Evolutionary conservation across 2,888 invertebrate species (phyloP).

Genomic region (Dinocampus coccinellae): DNA sequence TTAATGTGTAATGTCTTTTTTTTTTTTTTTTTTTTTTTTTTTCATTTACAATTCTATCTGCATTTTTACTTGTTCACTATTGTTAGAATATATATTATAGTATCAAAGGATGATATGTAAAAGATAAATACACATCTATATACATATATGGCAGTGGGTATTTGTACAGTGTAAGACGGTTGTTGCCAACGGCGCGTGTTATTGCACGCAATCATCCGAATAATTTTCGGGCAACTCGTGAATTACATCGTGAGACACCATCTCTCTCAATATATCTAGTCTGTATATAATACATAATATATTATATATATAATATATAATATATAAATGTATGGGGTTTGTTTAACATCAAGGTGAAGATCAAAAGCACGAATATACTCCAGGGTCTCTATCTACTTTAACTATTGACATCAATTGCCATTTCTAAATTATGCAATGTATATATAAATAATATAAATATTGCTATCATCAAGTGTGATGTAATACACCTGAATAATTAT

Average conservation of each 20-base stretch:
- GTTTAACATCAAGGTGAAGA: neutral
- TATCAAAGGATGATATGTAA: no score
- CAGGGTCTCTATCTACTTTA: neutral
- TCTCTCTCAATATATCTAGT: neutral
- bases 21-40: no score
- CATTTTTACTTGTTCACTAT: no score
- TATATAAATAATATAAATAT: no score
- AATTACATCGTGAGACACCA: neutral
- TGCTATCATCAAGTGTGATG: neutral
- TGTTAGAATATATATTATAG: no score
- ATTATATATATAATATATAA: no score
- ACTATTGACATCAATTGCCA: neutral
- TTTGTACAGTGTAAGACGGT: neutral
- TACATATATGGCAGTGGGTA: neutral
- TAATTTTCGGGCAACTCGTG: neutral
- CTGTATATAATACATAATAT: no score
- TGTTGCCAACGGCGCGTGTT: neutral
- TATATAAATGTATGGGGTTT: neutral
- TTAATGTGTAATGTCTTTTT: no score
- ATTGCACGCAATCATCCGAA: slow-evolving; percentile 20
- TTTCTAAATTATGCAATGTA: neutral
- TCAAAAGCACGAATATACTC: neutral
- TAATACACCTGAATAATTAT: neutral
- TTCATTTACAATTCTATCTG: no score
- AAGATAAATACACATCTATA: neutral